Conservation (phyloP, 1,140 invertebrate species). For the Drosophila eugracilis region DNA sequence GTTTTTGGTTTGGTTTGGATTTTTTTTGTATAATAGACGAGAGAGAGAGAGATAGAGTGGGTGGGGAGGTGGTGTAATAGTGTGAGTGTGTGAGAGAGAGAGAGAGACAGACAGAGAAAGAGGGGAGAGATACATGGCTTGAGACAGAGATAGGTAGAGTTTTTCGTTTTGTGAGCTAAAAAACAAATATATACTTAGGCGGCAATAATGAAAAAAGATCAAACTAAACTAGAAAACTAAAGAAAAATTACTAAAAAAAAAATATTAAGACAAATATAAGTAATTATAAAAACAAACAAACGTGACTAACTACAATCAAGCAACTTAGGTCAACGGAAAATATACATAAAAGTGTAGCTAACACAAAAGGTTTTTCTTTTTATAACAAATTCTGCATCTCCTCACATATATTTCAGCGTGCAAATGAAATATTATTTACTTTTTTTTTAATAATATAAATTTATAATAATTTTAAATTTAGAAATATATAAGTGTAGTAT, state of each 20-base stretch:
- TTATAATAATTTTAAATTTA: slow-evolving; percentile 19
- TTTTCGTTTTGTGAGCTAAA: slow-evolving; percentile 65
- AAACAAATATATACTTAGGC: slow-evolving; percentile 54
- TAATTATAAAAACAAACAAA: slow-evolving; percentile 54
- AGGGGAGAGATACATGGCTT: slow-evolving; percentile 47
- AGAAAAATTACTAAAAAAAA: slow-evolving; percentile 32
- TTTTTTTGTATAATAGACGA: slow-evolving; percentile 63
- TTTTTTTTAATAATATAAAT: slow-evolving; percentile 12
- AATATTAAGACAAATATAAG: background rate
- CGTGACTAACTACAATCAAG: slow-evolving; percentile 68
- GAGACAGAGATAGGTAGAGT: slow-evolving; percentile 35
- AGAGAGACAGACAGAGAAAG: slow-evolving; percentile 22
- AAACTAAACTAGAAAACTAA: slow-evolving; percentile 59
- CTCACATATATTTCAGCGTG: slow-evolving; percentile 78
- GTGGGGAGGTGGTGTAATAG: slow-evolving; percentile 27
- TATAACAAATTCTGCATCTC: slow-evolving; percentile 27
- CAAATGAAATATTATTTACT: slow-evolving; percentile 50
- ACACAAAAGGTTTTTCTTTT: slow-evolving; percentile 9
- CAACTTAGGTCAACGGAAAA: slow-evolving; percentile 64
- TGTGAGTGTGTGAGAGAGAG: slow-evolving; percentile 53
- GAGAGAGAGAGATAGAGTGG: slow-evolving; percentile 29
- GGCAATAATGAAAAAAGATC: slow-evolving; percentile 50
- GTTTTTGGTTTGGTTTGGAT: slow-evolving; percentile 17
- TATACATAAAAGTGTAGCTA: slow-evolving; percentile 32
- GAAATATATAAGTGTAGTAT: slow-evolving; percentile 17